Evolutionary conservation across 1,140 invertebrate species (phyloP), one percentile per base, ranked within the genome.

Genomic region (Sipha flava): DNA sequence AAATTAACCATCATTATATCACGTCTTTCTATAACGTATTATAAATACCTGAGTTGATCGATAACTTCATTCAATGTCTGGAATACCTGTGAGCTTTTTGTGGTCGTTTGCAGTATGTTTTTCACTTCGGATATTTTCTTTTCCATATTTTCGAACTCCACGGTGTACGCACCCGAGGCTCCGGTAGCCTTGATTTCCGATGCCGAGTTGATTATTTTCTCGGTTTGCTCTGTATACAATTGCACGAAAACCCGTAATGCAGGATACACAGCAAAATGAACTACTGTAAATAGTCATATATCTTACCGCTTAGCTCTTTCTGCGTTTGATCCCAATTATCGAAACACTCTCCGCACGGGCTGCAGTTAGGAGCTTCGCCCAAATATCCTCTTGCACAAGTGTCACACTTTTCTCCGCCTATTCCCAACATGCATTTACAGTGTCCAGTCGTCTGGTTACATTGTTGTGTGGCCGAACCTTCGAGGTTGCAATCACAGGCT

Each of bases 291-390:
- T 23, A 9, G 29, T 29, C n/a, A 23, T 23, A 5, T 77, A 37
- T 34, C 21, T 54, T 85, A 89, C 89, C 86, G 86, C 88, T 87
- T 5, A 95, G 86, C 66, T 92, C 91, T 81, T 89, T 88, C 40
- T 99, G 89, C 81, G 97, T 93, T 52, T 89, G 82, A 87, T 99
- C 97, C 98, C 98, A 99, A 85, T 98, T 98, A 84, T 98, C 93
- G 86, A 99, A 99, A 87, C 98, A 99, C 86, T 99, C 98, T 16
- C 98, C 98, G 87, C 98, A 99, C 0, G 96, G 91, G 52, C 89
- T 88, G 85, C 98, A 99, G 82, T 92, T 88, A 0, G 97, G 97
- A 47, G 96, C 92, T 54, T 90, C 86, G 10, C 98, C 98, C 49
- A 94, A 90, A 83, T 93, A 98, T 26, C 98, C 97, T 79, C 97